These are phyloP conservation scores for rabbit (Oryctolagus cuniculus) DNA, from an alignment of 2,113 vertebrate genomes.

Conservation along the genomic window mOryCun1.1 NC_091434.1:46969001-46969500, in stretches of 20 bases:
- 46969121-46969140: slow-evolving; percentile 54
- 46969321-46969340: neutral
- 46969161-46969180: neutral
- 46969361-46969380: too few species aligned
- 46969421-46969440: too few species aligned
- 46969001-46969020: slow-evolving; percentile 85
- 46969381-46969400: too few species aligned
- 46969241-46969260: neutral
- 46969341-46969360: too few species aligned
- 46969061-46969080: slow-evolving; percentile 37
- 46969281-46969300: neutral
- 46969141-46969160: slow-evolving; percentile 38
- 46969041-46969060: slow-evolving; percentile 33
- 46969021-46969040: slow-evolving; percentile 74
- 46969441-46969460: too few species aligned
- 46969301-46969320: neutral
- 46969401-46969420: too few species aligned
- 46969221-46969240: neutral
- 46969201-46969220: neutral
- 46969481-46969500: too few species aligned
- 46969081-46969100: slow-evolving; percentile 2
- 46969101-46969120: slow-evolving; percentile 49
- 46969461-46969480: too few species aligned
- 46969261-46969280: neutral
- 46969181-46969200: neutral